These are phyloP conservation scores for Andrena bucephala DNA, from an alignment of 2,888 invertebrate species.

Conservation along the genomic window DNA sequence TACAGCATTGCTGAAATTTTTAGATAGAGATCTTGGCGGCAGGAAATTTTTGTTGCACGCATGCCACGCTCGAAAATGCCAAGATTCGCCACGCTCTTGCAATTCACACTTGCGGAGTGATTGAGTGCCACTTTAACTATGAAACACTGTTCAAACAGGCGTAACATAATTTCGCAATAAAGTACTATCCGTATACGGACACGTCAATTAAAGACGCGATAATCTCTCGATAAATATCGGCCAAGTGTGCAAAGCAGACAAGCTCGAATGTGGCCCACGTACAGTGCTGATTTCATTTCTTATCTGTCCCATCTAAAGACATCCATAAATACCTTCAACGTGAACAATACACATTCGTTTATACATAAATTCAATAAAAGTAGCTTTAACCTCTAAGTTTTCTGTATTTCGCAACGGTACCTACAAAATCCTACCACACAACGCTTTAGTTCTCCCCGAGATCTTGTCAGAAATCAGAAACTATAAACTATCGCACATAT, in stretches of 20 bases:
- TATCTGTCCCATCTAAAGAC: not conserved
- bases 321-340: too few relatives aligned
- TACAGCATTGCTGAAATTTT: not conserved
- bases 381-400: not conserved
- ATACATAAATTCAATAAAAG: not conserved
- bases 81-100: not conserved
- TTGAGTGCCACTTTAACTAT: constrained; percentile 40
- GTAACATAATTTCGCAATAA: constrained; percentile 28
- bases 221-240: constrained; percentile 36
- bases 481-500: not conserved
- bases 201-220: constrained; percentile 42
- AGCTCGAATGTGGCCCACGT: constrained; percentile 26
- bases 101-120: not conserved
- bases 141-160: constrained; percentile 16
- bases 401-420: constrained; percentile 28
- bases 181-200: constrained; percentile 37
- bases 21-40: not conserved
- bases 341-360: too few relatives aligned
- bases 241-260: constrained; percentile 15
- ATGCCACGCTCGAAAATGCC: not conserved
- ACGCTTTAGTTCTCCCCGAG: not conserved
- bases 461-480: too few relatives aligned
- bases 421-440: constrained; percentile 7
- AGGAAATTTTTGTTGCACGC: not conserved
- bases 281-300: not conserved